These are phyloP conservation scores for Ormyrus pomaceus DNA, from an alignment of 2,888 invertebrate species.

Conservation along the genomic window DNA sequence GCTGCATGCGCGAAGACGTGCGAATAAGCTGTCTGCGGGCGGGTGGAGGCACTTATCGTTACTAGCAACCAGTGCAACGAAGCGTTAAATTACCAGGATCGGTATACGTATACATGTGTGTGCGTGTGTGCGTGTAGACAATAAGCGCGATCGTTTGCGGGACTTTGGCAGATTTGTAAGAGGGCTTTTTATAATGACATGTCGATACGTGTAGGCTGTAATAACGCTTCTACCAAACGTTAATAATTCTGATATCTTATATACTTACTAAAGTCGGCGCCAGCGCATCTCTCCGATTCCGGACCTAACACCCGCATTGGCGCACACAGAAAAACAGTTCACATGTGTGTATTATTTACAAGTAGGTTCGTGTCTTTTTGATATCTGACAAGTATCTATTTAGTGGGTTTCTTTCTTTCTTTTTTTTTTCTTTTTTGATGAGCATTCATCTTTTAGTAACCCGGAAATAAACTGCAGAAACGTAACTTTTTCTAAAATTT, in stretches of 20 bases:
- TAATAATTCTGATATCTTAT: slow-evolving; percentile 59
- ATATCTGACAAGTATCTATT: neutral
- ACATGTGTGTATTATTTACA: slow-evolving; percentile 74
- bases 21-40: too few species aligned
- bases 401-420: too few species aligned
- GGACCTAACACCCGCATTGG: slow-evolving; percentile 77
- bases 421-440: too few species aligned
- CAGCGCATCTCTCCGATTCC: slow-evolving; percentile 79
- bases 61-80: neutral
- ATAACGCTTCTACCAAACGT: slow-evolving; percentile 47
- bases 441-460: too few species aligned
- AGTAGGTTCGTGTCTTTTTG: slow-evolving; percentile 34
- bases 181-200: neutral
- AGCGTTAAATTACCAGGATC: slow-evolving; percentile 4
- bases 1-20: too few species aligned
- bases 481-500: too few species aligned
- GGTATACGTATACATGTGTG: neutral
- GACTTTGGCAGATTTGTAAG: neutral
- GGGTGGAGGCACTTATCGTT: too few species aligned
- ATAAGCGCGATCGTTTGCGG: neutral
- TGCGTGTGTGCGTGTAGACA: neutral
- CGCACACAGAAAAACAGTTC: slow-evolving; percentile 73
- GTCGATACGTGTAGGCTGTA: neutral
- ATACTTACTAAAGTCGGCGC: slow-evolving; percentile 80
- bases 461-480: too few species aligned